Base-by-base conservation (phyloP, 2,888 invertebrate genomes). In the Cryptocephalus primarius region DNA sequence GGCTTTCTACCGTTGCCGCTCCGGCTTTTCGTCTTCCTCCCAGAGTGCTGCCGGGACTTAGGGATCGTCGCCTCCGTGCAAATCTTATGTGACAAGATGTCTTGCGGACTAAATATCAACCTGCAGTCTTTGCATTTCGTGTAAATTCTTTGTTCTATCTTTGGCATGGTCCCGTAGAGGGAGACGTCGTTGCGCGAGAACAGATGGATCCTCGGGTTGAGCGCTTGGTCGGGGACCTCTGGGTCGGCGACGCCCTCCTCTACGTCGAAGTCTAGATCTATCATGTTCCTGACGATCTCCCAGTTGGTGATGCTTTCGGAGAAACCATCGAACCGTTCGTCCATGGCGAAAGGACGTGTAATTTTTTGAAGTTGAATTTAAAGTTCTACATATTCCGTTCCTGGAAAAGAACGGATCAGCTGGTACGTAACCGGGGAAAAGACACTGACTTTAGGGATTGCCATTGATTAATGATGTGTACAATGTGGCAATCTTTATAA, bases 91-190 rank as follows among this genome's bases (percentile, higher is more conserved):
- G 47, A 49, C 44, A 49, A 46, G 50, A 54, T 48, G 43, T 52
- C 49, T 41, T 48, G 40, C 40, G 51, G 55, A 38, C 50, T 55
- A 51, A 53, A 53, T 39, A 55, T 47, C 46, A 54, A 45, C 43
- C 61, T 60, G 52, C 68, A 68, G 43, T 62, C 61, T 47, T 60
- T 64, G 53, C 68, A 68, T 48, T 61, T 62, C 42, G 58, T 59
- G 48, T 65, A 63, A 10, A 64, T 56, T 44, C 61, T 55, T 47
- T 59, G 59, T 48, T 68, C 68, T 60, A 67, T 60, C 57, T 67
- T 66, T 9, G 69, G 68, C 48, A 63, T 65, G 9, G 56, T 59
- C 14, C 69, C 68, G 55, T 66, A 68, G 33, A 68, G 49, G 33
- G 56, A 55, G 49, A 65, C 61, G 55, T 67, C 65, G 51, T 64